Base-by-base conservation (phyloP, 2,113 vertebrate species). In the Heterocephalus glaber region DNA sequence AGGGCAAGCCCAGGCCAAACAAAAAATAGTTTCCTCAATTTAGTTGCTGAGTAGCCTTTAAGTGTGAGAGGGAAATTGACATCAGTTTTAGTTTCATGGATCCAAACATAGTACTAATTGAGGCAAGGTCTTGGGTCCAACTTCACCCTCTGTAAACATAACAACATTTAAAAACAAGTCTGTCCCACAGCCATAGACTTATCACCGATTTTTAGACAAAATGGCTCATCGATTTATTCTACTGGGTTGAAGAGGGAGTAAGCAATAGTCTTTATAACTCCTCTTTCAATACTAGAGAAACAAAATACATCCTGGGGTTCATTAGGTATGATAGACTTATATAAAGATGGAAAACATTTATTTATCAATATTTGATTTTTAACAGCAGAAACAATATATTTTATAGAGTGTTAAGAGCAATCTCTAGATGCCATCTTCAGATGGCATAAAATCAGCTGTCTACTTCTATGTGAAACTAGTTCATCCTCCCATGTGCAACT, bases 21-120 rank as follows among this genome's bases (percentile, higher is more conserved):
- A 88, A 95, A 92, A 90, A 96, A 89, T 61, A 85, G 5, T 1
- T 28, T 56, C 20, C 26, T 82, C 54, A 84, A 16, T 82, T 93
- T 95, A 95, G 60, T 87, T 66, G 41, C 28, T 95, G 47, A 89
- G 77, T 79, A 82, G 38, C 2, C n/a, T 82, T 76, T 84, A 93
- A 96, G 13, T 94, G 26, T 88, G 35, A 79, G 35, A 96, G 10
- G 54, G 19, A 96, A 95, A 77, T 56, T 81, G 26, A 82, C 81
- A 90, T 90, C 85, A 94, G 94, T 94, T 97, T 92, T 96, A 94
- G 44, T 96, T 95, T n/a, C n/a, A 35, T 60, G 52, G 33, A 19
- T 85, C 33, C 26, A 81, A 90, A 83, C 65, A 91, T 52, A 77
- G n/a, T 95, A 92, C 41, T 97, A 88, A 97, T 86, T 77, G 82